A percentile compares a stretch with the other conserved stretches of the same genome.
Conservation (phyloP, 2,113 vertebrate species). For the Podarcis muralis region DNA sequence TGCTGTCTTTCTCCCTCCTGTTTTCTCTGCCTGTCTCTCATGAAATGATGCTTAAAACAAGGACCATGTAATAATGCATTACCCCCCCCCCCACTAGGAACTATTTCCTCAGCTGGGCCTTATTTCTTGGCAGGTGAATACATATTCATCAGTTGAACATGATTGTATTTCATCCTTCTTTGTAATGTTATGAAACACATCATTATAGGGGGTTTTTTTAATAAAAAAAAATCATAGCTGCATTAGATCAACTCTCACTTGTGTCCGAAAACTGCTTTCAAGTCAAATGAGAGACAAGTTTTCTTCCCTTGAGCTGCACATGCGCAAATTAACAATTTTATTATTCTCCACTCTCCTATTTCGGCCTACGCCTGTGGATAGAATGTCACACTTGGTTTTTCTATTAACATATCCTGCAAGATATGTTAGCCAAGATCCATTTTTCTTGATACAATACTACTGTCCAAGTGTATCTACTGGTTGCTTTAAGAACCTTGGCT, state of each 20-base stretch:
- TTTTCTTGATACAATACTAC: background rate
- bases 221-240: slow-evolving; percentile 15
- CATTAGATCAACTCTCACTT: slow-evolving; percentile 28
- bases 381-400: slow-evolving; percentile 17
- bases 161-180: slow-evolving; percentile 17
- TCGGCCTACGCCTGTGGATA: background rate
- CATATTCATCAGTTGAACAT: slow-evolving; percentile 50
- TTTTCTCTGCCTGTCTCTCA: background rate
- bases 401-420: slow-evolving; percentile 9
- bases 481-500: background rate
- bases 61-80: background rate
- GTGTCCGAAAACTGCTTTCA: slow-evolving; percentile 43
- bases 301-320: background rate
- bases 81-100: slow-evolving; percentile 7
- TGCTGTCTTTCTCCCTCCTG: too few species aligned
- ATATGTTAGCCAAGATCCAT: background rate
- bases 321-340: slow-evolving; percentile 9
- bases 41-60: background rate
- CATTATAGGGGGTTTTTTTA: slow-evolving; percentile 43
- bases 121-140: slow-evolving; percentile 28
- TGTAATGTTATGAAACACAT: slow-evolving; percentile 69
- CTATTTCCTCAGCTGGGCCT: slow-evolving; percentile 17
- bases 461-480: background rate
- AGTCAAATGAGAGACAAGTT: background rate
- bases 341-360: slow-evolving; percentile 18